Percentiles rank a stretch among this genome's conserved stretches.
Evolutionary conservation across 2,113 vertebrate genomes (phyloP).

Genomic region (Laticauda laticaudata): DNA sequence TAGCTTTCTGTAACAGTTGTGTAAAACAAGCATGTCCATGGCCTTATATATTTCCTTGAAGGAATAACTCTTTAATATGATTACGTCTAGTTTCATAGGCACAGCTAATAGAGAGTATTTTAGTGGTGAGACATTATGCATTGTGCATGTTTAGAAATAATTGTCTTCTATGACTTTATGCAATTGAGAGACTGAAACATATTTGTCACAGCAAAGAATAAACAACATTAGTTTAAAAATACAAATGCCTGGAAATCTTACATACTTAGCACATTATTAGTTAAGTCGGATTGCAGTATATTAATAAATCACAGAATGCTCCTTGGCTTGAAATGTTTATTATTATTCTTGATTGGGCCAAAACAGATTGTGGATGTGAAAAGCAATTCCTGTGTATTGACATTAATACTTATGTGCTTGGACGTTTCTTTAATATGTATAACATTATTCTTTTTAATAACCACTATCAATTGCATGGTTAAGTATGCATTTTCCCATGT

Average conservation of each 20-base stretch:
- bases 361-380: neutral
- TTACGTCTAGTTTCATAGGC: neutral
- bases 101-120: neutral
- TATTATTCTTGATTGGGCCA: constrained; percentile 15
- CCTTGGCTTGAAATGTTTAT: constrained; percentile 15
- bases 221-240: neutral
- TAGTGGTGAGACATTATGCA: neutral
- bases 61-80: neutral
- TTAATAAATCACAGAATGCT: rapidly evolving
- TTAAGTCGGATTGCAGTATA: neutral
- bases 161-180: neutral
- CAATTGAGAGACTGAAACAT: neutral
- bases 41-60: neutral
- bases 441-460: neutral
- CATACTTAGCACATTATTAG: neutral
- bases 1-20: neutral
- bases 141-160: neutral
- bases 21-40: neutral
- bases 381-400: neutral
- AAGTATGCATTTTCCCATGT: neutral
- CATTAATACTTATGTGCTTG: neutral
- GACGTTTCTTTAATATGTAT: neutral
- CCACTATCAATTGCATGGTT: neutral
- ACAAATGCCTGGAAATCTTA: neutral
- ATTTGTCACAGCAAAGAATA: neutral